These are phyloP conservation scores for Odontomyia ornata DNA, from an alignment of 2,888 invertebrate genomes.

Conservation along the genomic window DNA sequence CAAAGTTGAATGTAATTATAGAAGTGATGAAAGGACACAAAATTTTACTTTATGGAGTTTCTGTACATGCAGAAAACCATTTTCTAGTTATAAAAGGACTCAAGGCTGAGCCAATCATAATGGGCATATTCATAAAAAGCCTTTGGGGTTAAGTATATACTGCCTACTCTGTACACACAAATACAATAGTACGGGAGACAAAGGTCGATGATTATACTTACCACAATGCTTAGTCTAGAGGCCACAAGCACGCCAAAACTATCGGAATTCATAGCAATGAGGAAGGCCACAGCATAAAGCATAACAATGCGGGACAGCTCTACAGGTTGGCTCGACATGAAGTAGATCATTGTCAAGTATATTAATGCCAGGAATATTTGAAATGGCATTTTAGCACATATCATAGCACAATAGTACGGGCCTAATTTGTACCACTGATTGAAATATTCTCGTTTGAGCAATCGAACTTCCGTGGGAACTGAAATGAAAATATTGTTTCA, in stretches of 20 bases:
- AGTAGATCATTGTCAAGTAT: conserved; percentile 76
- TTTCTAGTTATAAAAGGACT: no score
- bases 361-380: conserved; percentile 75
- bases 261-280: conserved; percentile 80
- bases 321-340: conserved; percentile 79
- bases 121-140: no score
- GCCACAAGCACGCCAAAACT: conserved; percentile 80
- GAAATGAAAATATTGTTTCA: no score
- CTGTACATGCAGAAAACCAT: no score
- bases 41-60: no score
- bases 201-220: conserved; percentile 64
- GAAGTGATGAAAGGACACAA: no score
- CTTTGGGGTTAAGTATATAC: no score
- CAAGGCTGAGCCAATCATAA: no score
- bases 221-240: conserved; percentile 78
- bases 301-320: conserved; percentile 73
- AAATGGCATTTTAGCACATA: conserved; percentile 75
- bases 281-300: conserved; percentile 75
- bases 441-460: conserved; percentile 83
- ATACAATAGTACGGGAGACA: no score
- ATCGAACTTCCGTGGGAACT: conserved; percentile 82
- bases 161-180: no score
- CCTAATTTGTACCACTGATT: conserved; percentile 86
- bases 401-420: conserved; percentile 80
- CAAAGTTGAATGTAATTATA: no score